phyloP scores from a whole-genome alignment of 2,797 vertebrate species.

The Sebastes reedi region DNA sequence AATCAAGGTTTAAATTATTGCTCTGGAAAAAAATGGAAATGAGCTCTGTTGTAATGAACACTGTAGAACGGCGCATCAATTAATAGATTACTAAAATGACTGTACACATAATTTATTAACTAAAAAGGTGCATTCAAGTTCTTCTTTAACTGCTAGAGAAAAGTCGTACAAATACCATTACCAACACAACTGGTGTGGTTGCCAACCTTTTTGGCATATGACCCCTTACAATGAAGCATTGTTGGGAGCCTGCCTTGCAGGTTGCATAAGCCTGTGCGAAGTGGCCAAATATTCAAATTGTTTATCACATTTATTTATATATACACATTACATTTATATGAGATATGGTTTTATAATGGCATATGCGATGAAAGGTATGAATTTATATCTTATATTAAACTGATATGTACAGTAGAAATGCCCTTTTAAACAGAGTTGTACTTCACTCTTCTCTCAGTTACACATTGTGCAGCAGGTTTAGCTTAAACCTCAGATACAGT shows the following conservation, averaged over 20 bases:
- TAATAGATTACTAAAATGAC: too few species aligned
- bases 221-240: not conserved
- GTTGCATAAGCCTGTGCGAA: not conserved
- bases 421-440: not conserved
- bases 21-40: not conserved
- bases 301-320: not conserved
- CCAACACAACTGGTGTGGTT: too few species aligned
- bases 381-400: not conserved
- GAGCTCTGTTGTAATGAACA: too few species aligned
- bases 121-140: too few species aligned
- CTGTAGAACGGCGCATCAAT: too few species aligned
- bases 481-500: constrained; percentile 1
- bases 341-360: not conserved
- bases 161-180: too few species aligned
- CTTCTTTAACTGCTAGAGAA: too few species aligned
- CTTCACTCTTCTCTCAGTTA: not conserved
- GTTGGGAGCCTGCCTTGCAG: not conserved
- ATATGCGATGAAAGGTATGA: not conserved
- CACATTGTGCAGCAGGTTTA: not conserved
- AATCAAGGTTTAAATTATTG: too few species aligned
- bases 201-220: too few species aligned
- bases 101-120: too few species aligned
- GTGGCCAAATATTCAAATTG: not conserved
- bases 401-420: not conserved
- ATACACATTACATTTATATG: not conserved